Conservation (phyloP, 2,797 vertebrate genomes). For the Oophaga sylvatica region DNA sequence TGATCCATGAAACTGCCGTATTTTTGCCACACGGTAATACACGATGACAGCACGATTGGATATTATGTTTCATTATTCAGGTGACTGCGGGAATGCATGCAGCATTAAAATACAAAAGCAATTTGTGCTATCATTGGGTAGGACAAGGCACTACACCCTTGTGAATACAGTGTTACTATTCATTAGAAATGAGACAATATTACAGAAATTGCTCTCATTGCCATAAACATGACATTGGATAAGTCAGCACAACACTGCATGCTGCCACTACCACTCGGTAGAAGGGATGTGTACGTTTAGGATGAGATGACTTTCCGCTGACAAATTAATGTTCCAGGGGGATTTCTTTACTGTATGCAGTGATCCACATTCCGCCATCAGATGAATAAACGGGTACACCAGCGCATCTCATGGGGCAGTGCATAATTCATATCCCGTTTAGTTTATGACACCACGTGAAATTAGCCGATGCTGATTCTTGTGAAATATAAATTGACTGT, state of each 20-base stretch:
- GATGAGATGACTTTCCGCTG: conserved; percentile 26
- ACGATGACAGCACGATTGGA: conserved; percentile 27
- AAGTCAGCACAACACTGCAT: conserved; percentile 70
- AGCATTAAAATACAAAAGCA: conserved; percentile 10
- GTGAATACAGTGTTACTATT: conserved; percentile 6
- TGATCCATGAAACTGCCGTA: neutral
- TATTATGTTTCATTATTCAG: conserved; percentile 27
- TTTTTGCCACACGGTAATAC: conserved; percentile 31
- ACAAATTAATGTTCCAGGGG: conserved; percentile 49
- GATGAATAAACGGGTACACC: conserved; percentile 69
- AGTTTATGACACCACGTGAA: conserved; percentile 68
- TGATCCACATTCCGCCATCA: conserved; percentile 70
- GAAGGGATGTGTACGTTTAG: conserved; percentile 18
- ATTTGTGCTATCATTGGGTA: conserved; percentile 18
- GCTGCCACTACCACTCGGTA: conserved; percentile 56
- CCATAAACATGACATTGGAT: conserved; percentile 45
- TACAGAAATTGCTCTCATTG: conserved; percentile 6
- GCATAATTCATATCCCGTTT: conserved; percentile 68
- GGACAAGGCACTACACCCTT: conserved; percentile 20
- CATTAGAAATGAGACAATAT: conserved; percentile 36
- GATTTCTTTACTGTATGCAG: conserved; percentile 73
- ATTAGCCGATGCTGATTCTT: conserved; percentile 66
- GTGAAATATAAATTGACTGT: conserved; percentile 60
- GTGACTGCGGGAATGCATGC: conserved; percentile 23
- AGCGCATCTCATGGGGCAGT: conserved; percentile 66